These are phyloP conservation scores for Mormoops blainvillei DNA, from an alignment of 2,113 vertebrate species.

Conservation along the genomic window DNA sequence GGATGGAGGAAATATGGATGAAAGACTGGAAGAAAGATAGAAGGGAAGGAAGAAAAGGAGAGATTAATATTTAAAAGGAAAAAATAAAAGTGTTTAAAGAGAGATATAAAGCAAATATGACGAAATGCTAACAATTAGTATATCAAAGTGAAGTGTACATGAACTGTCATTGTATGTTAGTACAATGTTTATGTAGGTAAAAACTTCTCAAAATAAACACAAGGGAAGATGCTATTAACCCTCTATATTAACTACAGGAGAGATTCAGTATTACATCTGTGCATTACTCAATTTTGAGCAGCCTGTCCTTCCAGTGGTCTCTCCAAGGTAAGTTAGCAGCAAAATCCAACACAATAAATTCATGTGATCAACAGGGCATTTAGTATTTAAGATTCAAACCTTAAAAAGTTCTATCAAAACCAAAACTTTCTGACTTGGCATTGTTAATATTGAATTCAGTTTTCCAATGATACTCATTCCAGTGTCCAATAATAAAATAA, in stretches of 20 bases:
- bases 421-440: background rate
- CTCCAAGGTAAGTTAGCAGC: background rate
- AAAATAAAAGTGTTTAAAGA: background rate
- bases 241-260: background rate
- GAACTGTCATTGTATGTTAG: background rate
- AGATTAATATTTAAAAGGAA: background rate
- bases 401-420: background rate
- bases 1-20: background rate
- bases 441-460: background rate
- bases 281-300: background rate
- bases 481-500: background rate
- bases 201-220: background rate
- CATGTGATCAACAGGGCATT: background rate
- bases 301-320: background rate
- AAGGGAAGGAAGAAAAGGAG: background rate
- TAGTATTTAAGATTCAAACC: background rate
- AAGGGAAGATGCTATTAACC: background rate
- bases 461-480: background rate
- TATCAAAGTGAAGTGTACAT: background rate
- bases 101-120: background rate
- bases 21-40: background rate
- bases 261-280: background rate
- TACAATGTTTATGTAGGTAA: background rate
- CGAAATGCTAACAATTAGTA: background rate
- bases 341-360: background rate